phyloP scores from a whole-genome alignment of 37 sponge, comb jelly and placozoan genomes.

The Hormiphora californensis region DNA sequence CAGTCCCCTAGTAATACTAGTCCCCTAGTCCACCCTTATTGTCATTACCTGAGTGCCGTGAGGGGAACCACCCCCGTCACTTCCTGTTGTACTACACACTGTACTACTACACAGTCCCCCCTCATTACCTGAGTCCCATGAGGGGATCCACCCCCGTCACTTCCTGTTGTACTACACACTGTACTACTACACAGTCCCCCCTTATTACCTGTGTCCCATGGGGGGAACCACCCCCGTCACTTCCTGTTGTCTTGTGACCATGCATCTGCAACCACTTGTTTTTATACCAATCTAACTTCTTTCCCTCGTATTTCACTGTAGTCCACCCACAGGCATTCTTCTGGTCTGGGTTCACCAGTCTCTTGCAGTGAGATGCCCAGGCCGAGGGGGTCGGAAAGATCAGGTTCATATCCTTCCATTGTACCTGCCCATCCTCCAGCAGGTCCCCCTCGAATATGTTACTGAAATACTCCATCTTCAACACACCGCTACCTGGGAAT shows the following conservation, averaged over 20 bases:
- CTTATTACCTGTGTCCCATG: too few relatives aligned
- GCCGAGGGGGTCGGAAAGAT: conserved; percentile 68
- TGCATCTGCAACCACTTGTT: conserved; percentile 72
- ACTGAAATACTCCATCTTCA: conserved; percentile 56
- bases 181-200: too few relatives aligned
- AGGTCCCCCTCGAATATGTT: conserved; percentile 66
- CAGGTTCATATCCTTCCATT: conserved; percentile 60
- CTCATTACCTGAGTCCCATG: too few relatives aligned
- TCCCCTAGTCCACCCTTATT: too few relatives aligned
- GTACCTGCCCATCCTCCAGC: conserved; percentile 67
- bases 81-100: too few relatives aligned
- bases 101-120: too few relatives aligned
- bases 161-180: too few relatives aligned
- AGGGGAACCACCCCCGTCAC: too few relatives aligned
- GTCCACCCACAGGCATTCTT: conserved; percentile 80
- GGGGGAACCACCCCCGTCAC: too few relatives aligned
- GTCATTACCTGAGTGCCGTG: too few relatives aligned
- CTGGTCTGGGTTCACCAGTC: conserved; percentile 70
- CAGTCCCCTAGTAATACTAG: too few relatives aligned
- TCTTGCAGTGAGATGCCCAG: conserved; percentile 85
- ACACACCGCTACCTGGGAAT: conserved; percentile 3
- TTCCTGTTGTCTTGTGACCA: conserved; percentile 16
- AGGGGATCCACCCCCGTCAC: too few relatives aligned
- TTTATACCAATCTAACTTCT: conserved; percentile 82
- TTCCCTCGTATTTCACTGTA: conserved; percentile 75